Evolutionary conservation across 2,888 invertebrate species (phyloP), one percentile per base, ranked within the genome.

Genomic region (Gisinianus flammeolus): DNA sequence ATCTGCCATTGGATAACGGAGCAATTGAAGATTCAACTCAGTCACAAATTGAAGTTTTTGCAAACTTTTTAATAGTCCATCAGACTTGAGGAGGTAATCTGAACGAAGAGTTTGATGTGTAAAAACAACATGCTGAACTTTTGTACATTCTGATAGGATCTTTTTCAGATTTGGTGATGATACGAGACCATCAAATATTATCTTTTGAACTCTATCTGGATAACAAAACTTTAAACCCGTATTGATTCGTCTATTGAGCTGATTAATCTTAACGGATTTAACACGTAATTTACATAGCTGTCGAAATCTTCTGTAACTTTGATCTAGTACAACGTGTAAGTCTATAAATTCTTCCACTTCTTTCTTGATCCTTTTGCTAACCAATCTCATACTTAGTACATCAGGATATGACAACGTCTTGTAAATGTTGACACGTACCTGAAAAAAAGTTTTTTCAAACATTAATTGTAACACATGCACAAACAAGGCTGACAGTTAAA

Each of bases 101-200:
- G 79, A 76, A 10, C 82, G 82, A 1, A 83, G 73, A 3, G 82
- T 80, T 72, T 84, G 79, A 70, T 84, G 83, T 10, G 84, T 84
- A 30, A 83, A 80, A 3, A 79, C 68, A 19, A 84, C 62, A 16
- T 79, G 71, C 35, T 81, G 78, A 0, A 83, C 76, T 16, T 73
- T 10, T 16, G 3, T 67, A 67, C 81, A 84, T 6, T 80, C 74
- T 8, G 73, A 76, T 19, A 84, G 66, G n/a, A 84, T 70, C n/a
- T 79, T 80, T 2, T 62, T 54, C 10, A 84, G 64, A 69, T 82
- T 83, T 8, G 58, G 16, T 24, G 33, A 16, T 0, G 74, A 66
- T 16, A 84, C 77, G 2, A 22, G 64, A 16, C 84, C 84, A 74
- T 84, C 83, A 54, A 84, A 82, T 22, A 79, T 74, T 0, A 84